Evolutionary conservation across 2,113 vertebrate genomes (phyloP).

Genomic region (Scatophagus argus): DNA sequence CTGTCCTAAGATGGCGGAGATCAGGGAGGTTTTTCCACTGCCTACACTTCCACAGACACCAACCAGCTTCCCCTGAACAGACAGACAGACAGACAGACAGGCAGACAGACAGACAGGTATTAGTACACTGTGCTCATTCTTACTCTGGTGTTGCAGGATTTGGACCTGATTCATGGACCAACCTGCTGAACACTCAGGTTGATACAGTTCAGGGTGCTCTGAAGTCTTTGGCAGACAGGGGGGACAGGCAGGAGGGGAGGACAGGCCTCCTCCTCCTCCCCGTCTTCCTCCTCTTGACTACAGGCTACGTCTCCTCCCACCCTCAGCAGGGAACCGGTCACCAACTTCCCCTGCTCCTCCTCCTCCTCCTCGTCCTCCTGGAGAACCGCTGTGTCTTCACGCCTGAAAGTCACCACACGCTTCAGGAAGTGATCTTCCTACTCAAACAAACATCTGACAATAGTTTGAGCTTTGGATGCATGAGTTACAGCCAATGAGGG

Average conservation of each 20-base stretch:
- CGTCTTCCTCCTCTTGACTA: constrained; percentile 87
- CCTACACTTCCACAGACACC: constrained; percentile 95
- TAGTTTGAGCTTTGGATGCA: no score
- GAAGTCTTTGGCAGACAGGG: constrained; percentile 84
- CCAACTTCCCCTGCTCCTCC: constrained; percentile 85
- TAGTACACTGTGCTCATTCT: neutral
- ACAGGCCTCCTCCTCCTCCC: constrained; percentile 86
- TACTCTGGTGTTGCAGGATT: neutral
- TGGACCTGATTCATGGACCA: neutral
- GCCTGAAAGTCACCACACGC: constrained; percentile 11
- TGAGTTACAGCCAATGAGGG: no score
- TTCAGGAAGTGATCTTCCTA: neutral
- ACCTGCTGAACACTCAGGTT: constrained; percentile 89
- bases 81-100: neutral
- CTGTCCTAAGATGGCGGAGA: constrained; percentile 94
- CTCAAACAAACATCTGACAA: no score
- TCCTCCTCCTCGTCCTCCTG: constrained; percentile 80
- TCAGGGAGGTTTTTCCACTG: constrained; percentile 93
- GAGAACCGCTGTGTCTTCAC: constrained; percentile 74
- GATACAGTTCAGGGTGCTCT: constrained; percentile 90
- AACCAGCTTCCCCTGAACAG: constrained; percentile 88
- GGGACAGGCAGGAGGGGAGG: constrained; percentile 79
- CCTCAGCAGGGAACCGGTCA: constrained; percentile 88
- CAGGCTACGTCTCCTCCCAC: constrained; percentile 78
- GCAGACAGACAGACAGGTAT: neutral